Conservation (phyloP, 2,888 invertebrate genomes). For the Lasioglossum malachurum region DNA sequence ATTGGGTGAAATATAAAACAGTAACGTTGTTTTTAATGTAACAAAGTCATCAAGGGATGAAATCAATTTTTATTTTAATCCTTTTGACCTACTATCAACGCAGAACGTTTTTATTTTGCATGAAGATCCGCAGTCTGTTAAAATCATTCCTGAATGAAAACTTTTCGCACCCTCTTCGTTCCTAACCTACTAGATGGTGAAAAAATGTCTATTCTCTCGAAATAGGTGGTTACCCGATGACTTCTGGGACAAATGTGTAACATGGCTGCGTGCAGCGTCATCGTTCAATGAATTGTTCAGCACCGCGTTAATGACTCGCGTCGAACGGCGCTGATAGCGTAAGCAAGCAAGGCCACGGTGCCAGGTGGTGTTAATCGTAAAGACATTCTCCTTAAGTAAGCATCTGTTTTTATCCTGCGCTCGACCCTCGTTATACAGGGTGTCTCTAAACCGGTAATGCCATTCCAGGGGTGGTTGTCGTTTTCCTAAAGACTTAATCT, state of each 20-base stretch:
- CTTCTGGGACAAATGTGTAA: not conserved
- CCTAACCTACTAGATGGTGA: too few relatives aligned
- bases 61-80: too few relatives aligned
- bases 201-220: not conserved
- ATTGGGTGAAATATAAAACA: too few relatives aligned
- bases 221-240: not conserved
- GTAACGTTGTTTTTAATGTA: too few relatives aligned
- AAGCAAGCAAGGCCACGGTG: constrained; percentile 45
- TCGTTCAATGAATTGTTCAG: constrained; percentile 16
- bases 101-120: too few relatives aligned
- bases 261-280: not conserved
- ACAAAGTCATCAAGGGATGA: too few relatives aligned
- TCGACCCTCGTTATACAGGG: constrained; percentile 14
- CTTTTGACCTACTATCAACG: too few relatives aligned
- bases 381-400: constrained; percentile 58
- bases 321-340: constrained; percentile 43
- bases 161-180: too few relatives aligned
- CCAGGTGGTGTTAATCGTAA: constrained; percentile 51
- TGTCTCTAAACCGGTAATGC: not conserved
- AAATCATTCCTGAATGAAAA: too few relatives aligned
- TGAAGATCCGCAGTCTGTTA: too few relatives aligned
- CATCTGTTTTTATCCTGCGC: constrained; percentile 48
- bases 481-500: not conserved
- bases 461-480: not conserved
- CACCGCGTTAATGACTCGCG: constrained; percentile 43